Base-by-base conservation (phyloP, 2,797 vertebrate genomes). In the Remorina albescens region DNA sequence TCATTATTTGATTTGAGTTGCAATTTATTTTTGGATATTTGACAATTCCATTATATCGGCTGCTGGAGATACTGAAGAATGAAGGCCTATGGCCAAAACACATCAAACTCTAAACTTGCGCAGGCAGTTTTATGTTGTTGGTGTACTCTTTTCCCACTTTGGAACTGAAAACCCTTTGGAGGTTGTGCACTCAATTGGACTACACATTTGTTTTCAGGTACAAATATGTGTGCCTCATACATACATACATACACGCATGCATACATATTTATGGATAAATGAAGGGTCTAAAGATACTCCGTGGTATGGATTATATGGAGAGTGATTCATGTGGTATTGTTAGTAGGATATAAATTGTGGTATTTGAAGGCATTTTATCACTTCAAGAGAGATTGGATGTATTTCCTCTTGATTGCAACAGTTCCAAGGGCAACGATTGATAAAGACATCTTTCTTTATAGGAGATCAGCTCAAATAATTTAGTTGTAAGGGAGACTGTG, bases 391-490 rank as follows among this genome's bases (percentile, higher is more conserved):
- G 12, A 71, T 44, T 59, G 49, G 57, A 2, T 64, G 67, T 57
- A 80, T 74, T 68, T 67, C 41, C 19, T 78, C 59, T 64, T 50
- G 39, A 70, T 44, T 62, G 60, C 62, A 81, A 80, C 61, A 76
- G 62, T 84, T 61, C 69, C 34, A 75, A 85, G 56, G 54, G 54
- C 53, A 13, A 12, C 80, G 78, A 85, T 76, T 78, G 68, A 85
- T 81, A 78, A 78, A 80, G 75, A 56, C 70, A 51, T 78, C 26
- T 72, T 61, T 80, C 63, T 67, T 47, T 67, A 78, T 55, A 26
- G 44, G 70, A 51, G 57, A 84, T 77, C 67, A 62, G 65, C 64
- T 83, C 13, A 60, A 81, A 86, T 87, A 78, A 77, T 79, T 88
- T 76, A 58, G 53, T 74, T 87, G 83, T 81, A 64, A 67, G 53